Percentiles rank a stretch among this genome's conserved stretches.
Conservation (phyloP, 2,113 vertebrate genomes). For the Strigops habroptila region DNA sequence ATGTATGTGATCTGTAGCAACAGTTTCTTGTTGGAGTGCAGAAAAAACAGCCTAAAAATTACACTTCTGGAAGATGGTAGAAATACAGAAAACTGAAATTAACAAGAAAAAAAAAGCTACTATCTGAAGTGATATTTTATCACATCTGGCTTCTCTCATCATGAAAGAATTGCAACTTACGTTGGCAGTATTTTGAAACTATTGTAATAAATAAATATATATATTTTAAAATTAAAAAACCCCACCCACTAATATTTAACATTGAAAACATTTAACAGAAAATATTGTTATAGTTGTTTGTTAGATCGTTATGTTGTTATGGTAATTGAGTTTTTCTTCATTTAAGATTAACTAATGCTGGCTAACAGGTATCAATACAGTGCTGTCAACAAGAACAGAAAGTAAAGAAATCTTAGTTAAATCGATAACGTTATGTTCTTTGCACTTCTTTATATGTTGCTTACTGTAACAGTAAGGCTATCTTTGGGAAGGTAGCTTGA, state of each 20-base stretch:
- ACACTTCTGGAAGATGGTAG: not conserved
- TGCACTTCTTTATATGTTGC: not conserved
- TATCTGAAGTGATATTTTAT: not conserved
- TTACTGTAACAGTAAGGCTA: not conserved
- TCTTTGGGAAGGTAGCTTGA: not conserved
- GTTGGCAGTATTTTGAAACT: not conserved
- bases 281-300: not conserved
- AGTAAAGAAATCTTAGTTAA: not conserved
- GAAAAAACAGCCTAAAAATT: not conserved
- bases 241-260: fast-evolving
- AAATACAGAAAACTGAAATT: not conserved
- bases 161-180: not conserved
- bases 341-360: not conserved
- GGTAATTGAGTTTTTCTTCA: not conserved
- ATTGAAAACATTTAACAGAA: not conserved
- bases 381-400: not conserved
- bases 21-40: not conserved
- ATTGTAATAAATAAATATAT: not conserved
- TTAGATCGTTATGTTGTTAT: not conserved
- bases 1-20: not conserved
- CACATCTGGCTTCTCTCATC: not conserved
- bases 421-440: not conserved
- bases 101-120: not conserved
- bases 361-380: not conserved
- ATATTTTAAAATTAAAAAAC: not conserved